A percentile compares a stretch with the other conserved stretches of the same genome.
These are phyloP conservation scores for Synaphobranchus kaupii DNA, from an alignment of 2,797 vertebrate genomes.

Conservation along the genomic window DNA sequence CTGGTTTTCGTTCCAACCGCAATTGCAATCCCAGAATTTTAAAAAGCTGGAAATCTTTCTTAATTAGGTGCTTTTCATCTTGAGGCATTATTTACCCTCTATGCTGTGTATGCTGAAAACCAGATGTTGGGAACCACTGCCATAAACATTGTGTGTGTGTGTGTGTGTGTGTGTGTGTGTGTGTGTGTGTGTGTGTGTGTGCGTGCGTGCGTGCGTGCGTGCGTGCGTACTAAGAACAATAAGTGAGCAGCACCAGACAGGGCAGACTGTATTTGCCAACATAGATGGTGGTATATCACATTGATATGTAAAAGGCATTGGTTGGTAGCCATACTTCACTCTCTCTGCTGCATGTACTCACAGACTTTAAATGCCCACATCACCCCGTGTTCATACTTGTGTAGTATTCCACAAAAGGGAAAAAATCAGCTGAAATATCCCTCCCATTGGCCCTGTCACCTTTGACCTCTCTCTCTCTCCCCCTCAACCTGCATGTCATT, in stretches of 20 bases:
- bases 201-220: no score
- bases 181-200: not conserved
- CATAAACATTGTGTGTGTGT: no score
- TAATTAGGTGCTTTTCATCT: no score
- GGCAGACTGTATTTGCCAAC: not conserved
- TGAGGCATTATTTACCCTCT: no score
- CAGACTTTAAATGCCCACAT: not conserved
- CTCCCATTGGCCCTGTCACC: slow-evolving; percentile 30
- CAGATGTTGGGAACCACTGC: no score
- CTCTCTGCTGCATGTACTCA: not conserved
- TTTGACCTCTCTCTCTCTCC: slow-evolving; percentile 40
- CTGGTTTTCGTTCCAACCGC: no score
- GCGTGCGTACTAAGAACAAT: no score
- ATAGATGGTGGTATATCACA: not conserved
- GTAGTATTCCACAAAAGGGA: not conserved
- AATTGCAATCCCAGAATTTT: no score
- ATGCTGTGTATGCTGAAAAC: no score
- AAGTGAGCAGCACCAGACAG: not conserved
- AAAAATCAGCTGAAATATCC: not conserved
- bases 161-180: no score
- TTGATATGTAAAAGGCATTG: not conserved
- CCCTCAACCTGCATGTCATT: slow-evolving; percentile 50
- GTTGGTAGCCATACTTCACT: no score
- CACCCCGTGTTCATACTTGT: not conserved
- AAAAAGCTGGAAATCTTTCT: no score